Conservation (phyloP, 2,797 vertebrate species). For the Pampus argenteus region DNA sequence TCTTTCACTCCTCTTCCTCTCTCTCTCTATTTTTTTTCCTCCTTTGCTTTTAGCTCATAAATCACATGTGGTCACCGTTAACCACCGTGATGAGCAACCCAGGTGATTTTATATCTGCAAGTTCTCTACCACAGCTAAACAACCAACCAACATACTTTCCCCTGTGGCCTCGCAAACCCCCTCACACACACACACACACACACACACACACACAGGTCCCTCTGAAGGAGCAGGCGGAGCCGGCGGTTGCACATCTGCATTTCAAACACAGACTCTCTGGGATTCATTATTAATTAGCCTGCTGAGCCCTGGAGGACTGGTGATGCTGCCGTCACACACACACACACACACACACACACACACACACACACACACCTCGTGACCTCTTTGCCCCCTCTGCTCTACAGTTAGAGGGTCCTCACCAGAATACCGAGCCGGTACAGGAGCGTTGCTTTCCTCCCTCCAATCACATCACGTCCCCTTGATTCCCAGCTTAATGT, state of each 20-base stretch:
- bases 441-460: constrained; percentile 28
- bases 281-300: constrained; percentile 99
- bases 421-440: constrained; percentile 69
- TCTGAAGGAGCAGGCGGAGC: constrained; percentile 93
- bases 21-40: not conserved
- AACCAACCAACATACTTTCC: constrained; percentile 62
- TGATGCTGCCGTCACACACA: constrained; percentile 82
- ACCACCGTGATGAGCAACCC: constrained; percentile 22
- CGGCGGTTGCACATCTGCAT: constrained; percentile 98
- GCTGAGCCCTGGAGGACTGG: constrained; percentile 96
- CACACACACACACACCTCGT: constrained; percentile 39
- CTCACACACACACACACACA: constrained; percentile 21
- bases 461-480: constrained; percentile 49
- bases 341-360: constrained; percentile 21
- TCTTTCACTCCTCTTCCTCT: not conserved
- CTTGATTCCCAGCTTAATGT: constrained; percentile 55
- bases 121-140: constrained; percentile 59
- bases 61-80: constrained; percentile 25
- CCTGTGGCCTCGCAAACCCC: constrained; percentile 39
- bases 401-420: constrained; percentile 70
- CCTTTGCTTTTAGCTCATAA: constrained; percentile 16
- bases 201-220: constrained; percentile 69
- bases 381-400: constrained; percentile 72
- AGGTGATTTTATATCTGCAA: constrained; percentile 47
- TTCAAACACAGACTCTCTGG: constrained; percentile 98